These are phyloP conservation scores for Athalia cordata DNA, from an alignment of 2,888 invertebrate species.

Conservation along the genomic window DNA sequence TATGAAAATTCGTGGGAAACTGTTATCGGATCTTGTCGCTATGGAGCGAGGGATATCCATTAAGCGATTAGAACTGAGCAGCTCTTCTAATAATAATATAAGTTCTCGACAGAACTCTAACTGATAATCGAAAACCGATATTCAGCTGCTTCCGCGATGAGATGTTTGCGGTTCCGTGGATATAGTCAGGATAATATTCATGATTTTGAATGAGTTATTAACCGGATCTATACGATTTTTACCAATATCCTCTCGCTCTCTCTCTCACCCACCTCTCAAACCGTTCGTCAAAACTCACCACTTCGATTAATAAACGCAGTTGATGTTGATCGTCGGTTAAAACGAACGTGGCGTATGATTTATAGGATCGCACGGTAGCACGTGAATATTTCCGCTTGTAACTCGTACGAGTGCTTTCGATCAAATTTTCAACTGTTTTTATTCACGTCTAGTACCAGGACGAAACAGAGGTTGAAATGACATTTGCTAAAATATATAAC, in stretches of 20 bases:
- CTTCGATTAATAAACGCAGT: too few relatives aligned
- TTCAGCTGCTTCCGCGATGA: neutral
- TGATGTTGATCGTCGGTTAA: too few relatives aligned
- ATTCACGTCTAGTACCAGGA: too few relatives aligned
- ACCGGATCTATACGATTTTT: neutral
- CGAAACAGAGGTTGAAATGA: too few relatives aligned
- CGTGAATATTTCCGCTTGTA: too few relatives aligned
- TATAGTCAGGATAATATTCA: neutral
- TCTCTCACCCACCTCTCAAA: too few relatives aligned
- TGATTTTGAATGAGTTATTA: conserved; percentile 19
- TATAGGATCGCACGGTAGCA: too few relatives aligned
- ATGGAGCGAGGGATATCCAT: conserved; percentile 24
- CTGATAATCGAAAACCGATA: conserved; percentile 52
- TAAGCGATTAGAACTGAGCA: conserved; percentile 20
- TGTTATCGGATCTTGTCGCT: neutral
- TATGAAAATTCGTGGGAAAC: neutral
- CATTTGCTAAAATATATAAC: too few relatives aligned
- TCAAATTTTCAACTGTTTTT: too few relatives aligned
- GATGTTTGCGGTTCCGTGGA: neutral
- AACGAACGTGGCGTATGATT: too few relatives aligned
- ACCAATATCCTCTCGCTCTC: too few relatives aligned
- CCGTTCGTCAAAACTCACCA: neutral
- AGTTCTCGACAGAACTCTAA: conserved; percentile 61
- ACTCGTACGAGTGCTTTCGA: too few relatives aligned
- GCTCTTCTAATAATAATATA: neutral